Evolutionary conservation across 2,888 invertebrate species (phyloP), one percentile per base, ranked within the genome.

Genomic region (Alsophila aescularia): DNA sequence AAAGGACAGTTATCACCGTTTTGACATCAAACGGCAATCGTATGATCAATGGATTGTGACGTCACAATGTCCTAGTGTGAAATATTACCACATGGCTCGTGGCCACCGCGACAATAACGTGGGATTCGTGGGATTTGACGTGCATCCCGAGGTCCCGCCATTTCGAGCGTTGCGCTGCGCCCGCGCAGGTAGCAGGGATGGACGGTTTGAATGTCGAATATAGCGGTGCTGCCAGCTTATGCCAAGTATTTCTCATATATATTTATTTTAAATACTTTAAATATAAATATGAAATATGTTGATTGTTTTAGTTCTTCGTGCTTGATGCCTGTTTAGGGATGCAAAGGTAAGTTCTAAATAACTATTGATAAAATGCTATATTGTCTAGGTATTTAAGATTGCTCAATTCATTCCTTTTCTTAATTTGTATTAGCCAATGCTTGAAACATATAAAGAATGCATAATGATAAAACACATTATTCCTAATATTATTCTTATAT

Each of bases 161-260:
- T 48, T 48, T 59, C 32, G 21, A 27, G 24, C 36, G 45, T 51
- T 42, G 29, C 35, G 44, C 15, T 37, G 67, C 66, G 68, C 69
- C 39, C 51, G 65, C 76, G 83, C 85, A 87, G 87, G 89, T 85
- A 87, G 83, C 73, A 76, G 81, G 83, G 83, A 85, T 85, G 83
- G 79, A 81, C 83, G 82, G 81, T 83, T 85, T 83, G 81, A 86
- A 85, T 81, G 81, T 83, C 79, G 81, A 83, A 79, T 72, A 69
- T 69, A 39, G 51, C 44, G 29, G 83, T 72, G 84, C 79, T 84
- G 81, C 84, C 68, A 80, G 66, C 8, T 40, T 24, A 4, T 42
- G 65, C 57, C 42, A 15, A 43, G 65, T 58, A 43, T 51, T 39
- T 13, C 36, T 12, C 13, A 12, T 15, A 43, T 39, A 0, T 31